Base-by-base conservation (phyloP, 1,140 invertebrate species). In the Drosophila prosaltans region DNA sequence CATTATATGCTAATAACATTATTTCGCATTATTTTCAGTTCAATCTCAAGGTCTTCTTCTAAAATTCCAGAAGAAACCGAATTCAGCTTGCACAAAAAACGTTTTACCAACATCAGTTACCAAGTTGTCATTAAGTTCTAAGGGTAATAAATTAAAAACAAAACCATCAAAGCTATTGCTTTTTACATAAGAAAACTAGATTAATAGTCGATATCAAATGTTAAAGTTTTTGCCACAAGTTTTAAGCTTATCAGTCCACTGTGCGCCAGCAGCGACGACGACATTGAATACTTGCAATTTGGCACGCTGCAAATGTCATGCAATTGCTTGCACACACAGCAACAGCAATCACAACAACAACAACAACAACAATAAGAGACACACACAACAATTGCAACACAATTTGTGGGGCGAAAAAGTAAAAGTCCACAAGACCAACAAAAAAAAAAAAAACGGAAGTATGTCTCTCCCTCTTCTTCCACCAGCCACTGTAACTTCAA, bases 251-350 rank as follows among this genome's bases (percentile, higher is more conserved):
- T 16, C n/a, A 10, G 16, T 4, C 24, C 59, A 36, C 40, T 41
- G 62, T 86, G 82, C 80, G 68, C 63, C 51, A 32, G n/a, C 63
- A 61, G 32, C 71, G 39, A 71, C 71, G 51, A 72, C 81, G 83
- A 86, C 83, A 86, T 86, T 86, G 83, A 86, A 88, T 83, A 80
- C 65, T 74, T 74, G 62, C 69, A 69, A 80, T 83, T 83, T 80
- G 74, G 76, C 69, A 77, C 74, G 80, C 70, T 51, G 80, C 83
- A 83, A 88, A 88, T 86, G 82, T 80, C 82, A 88, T 86, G 83
- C 72, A 55, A 80, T 81, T 81, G 51, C 63, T 16, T 16, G 40
- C 26, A 55, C 21, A 40, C 11, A 21, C 28, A 11, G 30, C 48
- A 51, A 65, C 51, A 59, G 36, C 28, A 16, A 16, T 16, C 16